Conservation (phyloP, 92 coral and sea anemone species). For the Zoanthus solanderi region DNA sequence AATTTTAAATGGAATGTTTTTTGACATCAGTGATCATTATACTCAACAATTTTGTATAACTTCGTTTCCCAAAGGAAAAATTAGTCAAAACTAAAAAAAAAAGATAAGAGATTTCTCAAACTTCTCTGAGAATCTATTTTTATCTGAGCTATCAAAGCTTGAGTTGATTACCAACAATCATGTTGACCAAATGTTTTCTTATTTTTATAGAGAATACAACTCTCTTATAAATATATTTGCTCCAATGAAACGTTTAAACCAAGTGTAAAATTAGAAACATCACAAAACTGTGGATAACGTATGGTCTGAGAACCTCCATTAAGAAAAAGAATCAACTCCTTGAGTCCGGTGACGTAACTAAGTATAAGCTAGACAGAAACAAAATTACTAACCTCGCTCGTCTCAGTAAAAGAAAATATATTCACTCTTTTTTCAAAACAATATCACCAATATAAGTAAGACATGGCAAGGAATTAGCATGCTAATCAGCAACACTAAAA, state of each 20-base stretch:
- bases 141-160: too few relatives aligned
- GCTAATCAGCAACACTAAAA: background rate
- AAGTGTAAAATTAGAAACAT: background rate
- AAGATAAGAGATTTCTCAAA: background rate
- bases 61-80: too few relatives aligned
- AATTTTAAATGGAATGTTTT: too few relatives aligned
- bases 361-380: conserved; percentile 20
- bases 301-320: too few relatives aligned
- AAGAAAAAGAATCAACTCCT: conserved; percentile 14
- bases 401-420: background rate
- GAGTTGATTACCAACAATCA: background rate
- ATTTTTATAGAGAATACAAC: background rate
- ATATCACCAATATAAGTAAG: background rate
- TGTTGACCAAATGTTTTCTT: background rate
- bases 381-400: background rate
- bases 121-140: background rate
- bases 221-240: background rate
- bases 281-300: too few relatives aligned
- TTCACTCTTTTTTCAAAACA: background rate
- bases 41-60: too few relatives aligned
- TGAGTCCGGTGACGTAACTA: background rate
- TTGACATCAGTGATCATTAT: too few relatives aligned
- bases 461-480: background rate
- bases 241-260: background rate
- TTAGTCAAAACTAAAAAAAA: background rate